These are phyloP conservation scores for Hemiscyllium ocellatum DNA, from an alignment of 2,113 vertebrate genomes.

Conservation along the genomic window DNA sequence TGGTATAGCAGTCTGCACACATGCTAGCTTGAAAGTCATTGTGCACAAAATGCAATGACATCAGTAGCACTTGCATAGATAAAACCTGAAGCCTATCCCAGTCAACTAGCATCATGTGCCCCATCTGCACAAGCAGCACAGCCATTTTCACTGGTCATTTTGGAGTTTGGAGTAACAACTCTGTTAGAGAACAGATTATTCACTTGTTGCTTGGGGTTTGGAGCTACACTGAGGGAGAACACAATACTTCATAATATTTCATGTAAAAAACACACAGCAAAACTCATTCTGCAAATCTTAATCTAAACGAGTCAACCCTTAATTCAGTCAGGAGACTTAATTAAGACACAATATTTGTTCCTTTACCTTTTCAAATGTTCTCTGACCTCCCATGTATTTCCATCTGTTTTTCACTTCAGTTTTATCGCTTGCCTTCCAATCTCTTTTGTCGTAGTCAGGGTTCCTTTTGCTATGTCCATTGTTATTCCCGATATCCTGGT, in stretches of 20 bases:
- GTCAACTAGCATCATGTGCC: too few relatives aligned
- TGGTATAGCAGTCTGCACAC: too few relatives aligned
- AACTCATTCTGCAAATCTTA: not conserved
- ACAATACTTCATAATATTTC: not conserved
- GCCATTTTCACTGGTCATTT: too few relatives aligned
- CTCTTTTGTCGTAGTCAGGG: not conserved
- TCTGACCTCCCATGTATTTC: not conserved
- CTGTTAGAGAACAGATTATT: not conserved
- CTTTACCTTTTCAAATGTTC: not conserved
- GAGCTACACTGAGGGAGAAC: not conserved
- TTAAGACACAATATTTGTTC: not conserved
- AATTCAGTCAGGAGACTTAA: not conserved
- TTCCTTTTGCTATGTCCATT: not conserved
- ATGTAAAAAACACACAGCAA: not conserved
- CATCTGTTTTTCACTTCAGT: not conserved
- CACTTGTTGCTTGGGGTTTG: not conserved
- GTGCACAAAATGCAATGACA: too few relatives aligned
- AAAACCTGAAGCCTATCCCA: too few relatives aligned
- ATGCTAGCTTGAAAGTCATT: too few relatives aligned
- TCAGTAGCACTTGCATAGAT: too few relatives aligned
- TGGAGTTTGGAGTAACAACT: too few relatives aligned
- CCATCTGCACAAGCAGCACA: too few relatives aligned
- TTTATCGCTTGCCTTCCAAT: not conserved
- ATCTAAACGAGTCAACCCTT: not conserved
- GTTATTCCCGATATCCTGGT: slow-evolving; percentile 13